Conservation (phyloP, 2,888 invertebrate species). For the Theretra japonica region DNA sequence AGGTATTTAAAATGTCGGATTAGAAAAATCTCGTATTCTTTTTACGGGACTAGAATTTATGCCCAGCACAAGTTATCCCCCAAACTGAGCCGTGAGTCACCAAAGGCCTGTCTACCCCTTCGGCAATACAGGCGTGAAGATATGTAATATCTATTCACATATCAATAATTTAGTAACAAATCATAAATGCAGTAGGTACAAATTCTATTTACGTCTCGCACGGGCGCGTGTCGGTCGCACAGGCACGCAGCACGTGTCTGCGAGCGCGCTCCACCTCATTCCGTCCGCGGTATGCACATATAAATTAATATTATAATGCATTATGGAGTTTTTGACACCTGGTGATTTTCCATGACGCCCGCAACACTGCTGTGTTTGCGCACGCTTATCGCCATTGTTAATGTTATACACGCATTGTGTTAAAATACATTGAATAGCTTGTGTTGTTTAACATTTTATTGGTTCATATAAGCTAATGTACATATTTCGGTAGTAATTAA, state of each 20-base stretch:
- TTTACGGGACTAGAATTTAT: too few species aligned
- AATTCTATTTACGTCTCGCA: neutral
- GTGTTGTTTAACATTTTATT: too few species aligned
- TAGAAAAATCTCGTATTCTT: too few species aligned
- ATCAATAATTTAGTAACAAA: too few species aligned
- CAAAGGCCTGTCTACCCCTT: too few species aligned
- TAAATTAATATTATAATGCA: constrained; percentile 38
- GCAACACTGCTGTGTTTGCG: neutral
- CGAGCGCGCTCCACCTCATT: constrained; percentile 29
- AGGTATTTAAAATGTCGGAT: too few species aligned
- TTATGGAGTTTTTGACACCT: constrained; percentile 20
- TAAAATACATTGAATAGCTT: neutral
- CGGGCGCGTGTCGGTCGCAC: neutral
- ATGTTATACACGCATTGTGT: neutral
- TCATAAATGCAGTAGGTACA: neutral
- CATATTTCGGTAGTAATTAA: too few species aligned
- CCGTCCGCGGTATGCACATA: constrained; percentile 37
- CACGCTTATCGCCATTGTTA: neutral
- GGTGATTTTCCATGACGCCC: constrained; percentile 22
- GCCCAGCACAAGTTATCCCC: too few species aligned
- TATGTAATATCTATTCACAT: too few species aligned
- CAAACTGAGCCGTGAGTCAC: too few species aligned
- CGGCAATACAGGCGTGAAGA: too few species aligned
- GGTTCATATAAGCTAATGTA: too few species aligned
- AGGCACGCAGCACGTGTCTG: constrained; percentile 30